Evolutionary conservation across 1,140 invertebrate species (phyloP), one percentile per base, ranked within the genome.

Genomic region (Ceratina japonica): DNA sequence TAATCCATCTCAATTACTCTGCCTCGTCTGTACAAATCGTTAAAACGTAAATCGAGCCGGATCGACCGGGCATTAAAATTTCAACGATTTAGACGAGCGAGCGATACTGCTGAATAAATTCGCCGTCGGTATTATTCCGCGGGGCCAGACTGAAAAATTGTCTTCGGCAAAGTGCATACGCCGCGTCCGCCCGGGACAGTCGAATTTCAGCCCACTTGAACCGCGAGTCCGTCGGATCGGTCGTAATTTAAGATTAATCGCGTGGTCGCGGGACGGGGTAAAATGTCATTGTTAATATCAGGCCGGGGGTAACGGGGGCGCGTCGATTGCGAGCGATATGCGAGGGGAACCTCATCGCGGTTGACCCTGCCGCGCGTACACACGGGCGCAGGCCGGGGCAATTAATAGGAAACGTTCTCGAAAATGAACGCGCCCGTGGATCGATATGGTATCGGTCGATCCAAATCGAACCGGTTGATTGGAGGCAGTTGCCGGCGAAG

Each of bases 231-330:
- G 44, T 82, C 31, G 79, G 71, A 79, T 86, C 83, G 80, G 79
- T 82, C 71, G 80, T 56, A 64, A 82, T 82, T 79, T 82, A 82
- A 81, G 79, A 85, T 82, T 81, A 78, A 71, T 81, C 58, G 73
- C 51, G 59, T 27, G 69, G 54, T 58, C 69, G 56, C 68, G 54
- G 70, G 74, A 56, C 68, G 56, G 80, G 56, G 69, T 85, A 74
- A 86, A 86, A 82, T 85, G 80, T 82, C 73, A 82, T 82, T 85
- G 83, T 85, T 86, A 78, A 85, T 86, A 82, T 77, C 51, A n/a
- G 22, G 63, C 69, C 37, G 69, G 54, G 76, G 71, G 44, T 72
- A 75, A 75, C 51, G 73, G 61, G 74, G 66, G 61, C 37, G 65
- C 80, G 83, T 86, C 81, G 74, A 86, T 86, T 83, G 77, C 71